Conservation (phyloP, 2,113 vertebrate genomes). For the Cyphomyrus discorhynchus region DNA sequence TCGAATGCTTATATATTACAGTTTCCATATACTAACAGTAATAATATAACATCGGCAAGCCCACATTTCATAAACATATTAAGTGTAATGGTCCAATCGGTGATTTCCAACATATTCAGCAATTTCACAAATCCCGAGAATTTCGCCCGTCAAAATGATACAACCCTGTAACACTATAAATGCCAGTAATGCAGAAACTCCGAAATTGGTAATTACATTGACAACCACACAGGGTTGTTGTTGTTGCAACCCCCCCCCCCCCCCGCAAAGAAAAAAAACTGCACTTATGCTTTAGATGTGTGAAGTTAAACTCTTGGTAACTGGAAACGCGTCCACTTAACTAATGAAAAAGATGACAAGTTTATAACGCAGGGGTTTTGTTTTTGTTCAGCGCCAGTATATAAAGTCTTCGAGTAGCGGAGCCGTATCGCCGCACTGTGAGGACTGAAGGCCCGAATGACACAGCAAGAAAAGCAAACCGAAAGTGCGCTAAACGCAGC, state of each 20-base stretch:
- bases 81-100: not conserved
- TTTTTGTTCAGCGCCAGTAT: not conserved
- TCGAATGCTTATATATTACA: not conserved
- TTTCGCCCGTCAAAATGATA: not conserved
- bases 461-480: constrained; percentile 54
- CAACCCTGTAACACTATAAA: not conserved
- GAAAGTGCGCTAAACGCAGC: not conserved
- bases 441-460: constrained; percentile 53
- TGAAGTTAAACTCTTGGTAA: not conserved
- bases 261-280: not conserved
- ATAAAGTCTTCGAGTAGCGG: not conserved
- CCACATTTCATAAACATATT: not conserved
- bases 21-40: not conserved
- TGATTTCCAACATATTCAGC: not conserved
- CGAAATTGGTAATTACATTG: not conserved
- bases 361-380: not conserved
- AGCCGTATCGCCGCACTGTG: not conserved
- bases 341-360: not conserved
- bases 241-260: not conserved
- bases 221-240: not conserved
- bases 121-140: not conserved
- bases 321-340: not conserved
- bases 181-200: not conserved
- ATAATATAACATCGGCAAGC: not conserved
- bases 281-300: not conserved